Conservation (phyloP, 2,113 vertebrate species). For the Himantopus leucocephalus region DNA sequence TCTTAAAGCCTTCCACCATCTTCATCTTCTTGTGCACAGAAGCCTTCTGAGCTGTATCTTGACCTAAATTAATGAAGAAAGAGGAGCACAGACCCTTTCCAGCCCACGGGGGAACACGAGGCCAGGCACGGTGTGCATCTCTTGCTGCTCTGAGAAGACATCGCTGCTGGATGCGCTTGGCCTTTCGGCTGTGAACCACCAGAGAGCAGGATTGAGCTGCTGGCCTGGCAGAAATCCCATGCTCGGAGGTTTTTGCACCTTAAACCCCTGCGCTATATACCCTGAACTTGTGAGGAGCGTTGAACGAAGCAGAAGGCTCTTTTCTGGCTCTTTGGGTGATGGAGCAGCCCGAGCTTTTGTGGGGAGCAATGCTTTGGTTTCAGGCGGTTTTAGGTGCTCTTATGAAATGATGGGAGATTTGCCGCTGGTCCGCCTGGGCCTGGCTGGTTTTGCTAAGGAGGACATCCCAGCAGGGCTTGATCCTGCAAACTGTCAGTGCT, state of each 20-base stretch:
- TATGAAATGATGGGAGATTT: background rate
- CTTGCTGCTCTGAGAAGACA: fast-evolving
- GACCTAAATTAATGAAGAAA: background rate
- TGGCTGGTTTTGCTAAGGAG: background rate
- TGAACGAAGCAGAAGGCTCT: background rate
- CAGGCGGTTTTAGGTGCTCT: background rate
- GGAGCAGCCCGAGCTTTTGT: background rate
- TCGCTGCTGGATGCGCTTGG: fast-evolving
- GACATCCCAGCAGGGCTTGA: background rate
- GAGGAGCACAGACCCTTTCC: background rate
- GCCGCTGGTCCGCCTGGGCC: background rate
- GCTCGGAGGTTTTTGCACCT: fast-evolving
- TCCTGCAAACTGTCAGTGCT: background rate
- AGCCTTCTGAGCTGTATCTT: background rate
- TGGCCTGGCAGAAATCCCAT: background rate
- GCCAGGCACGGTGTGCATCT: background rate
- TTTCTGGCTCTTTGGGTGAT: background rate
- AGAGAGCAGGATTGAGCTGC: constrained; percentile 60
- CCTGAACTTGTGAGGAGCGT: background rate
- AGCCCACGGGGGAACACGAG: fast-evolving
- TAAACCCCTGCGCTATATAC: fast-evolving
- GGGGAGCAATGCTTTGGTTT: background rate
- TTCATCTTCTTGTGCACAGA: background rate
- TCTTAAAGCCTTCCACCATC: background rate
- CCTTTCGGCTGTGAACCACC: background rate